These are phyloP conservation scores for Himalopsyche tibetana DNA, from an alignment of 2,888 invertebrate genomes.

Conservation along the genomic window DNA sequence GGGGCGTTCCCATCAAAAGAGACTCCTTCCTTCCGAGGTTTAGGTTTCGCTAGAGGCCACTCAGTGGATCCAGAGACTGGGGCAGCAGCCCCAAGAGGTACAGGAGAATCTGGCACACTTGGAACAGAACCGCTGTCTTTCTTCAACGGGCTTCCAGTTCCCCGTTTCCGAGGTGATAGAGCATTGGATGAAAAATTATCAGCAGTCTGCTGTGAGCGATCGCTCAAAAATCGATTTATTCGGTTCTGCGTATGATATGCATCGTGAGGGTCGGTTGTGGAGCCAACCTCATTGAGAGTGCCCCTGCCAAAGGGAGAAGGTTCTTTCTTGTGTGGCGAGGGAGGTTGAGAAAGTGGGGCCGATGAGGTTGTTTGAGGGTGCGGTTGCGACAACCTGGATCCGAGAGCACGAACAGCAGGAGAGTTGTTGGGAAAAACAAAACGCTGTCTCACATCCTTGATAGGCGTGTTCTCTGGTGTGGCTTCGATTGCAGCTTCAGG, in stretches of 20 bases:
- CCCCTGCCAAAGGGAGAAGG: constrained; percentile 76
- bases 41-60: constrained; percentile 69
- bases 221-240: constrained; percentile 75
- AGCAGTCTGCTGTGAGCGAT: constrained; percentile 70
- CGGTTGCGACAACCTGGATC: constrained; percentile 71
- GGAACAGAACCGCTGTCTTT: constrained; percentile 61
- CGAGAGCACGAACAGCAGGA: constrained; percentile 82
- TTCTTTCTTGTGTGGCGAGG: constrained; percentile 83
- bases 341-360: constrained; percentile 80
- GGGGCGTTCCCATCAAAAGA: constrained; percentile 68
- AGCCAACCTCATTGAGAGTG: constrained; percentile 65
- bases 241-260: constrained; percentile 68
- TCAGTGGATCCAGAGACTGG: constrained; percentile 70
- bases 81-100: constrained; percentile 71
- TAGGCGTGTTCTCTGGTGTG: constrained; percentile 91
- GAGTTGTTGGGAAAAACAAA: constrained; percentile 79
- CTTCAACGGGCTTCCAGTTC: constrained; percentile 67
- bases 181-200: constrained; percentile 66
- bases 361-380: constrained; percentile 70
- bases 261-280: constrained; percentile 68
- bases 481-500: constrained; percentile 93
- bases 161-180: constrained; percentile 57
- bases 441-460: constrained; percentile 75
- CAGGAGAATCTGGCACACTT: constrained; percentile 72
- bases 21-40: constrained; percentile 68